These are phyloP conservation scores for Macrobrachium rosenbergii DNA, from an alignment of 1,140 invertebrate species.

Conservation along the genomic window DNA sequence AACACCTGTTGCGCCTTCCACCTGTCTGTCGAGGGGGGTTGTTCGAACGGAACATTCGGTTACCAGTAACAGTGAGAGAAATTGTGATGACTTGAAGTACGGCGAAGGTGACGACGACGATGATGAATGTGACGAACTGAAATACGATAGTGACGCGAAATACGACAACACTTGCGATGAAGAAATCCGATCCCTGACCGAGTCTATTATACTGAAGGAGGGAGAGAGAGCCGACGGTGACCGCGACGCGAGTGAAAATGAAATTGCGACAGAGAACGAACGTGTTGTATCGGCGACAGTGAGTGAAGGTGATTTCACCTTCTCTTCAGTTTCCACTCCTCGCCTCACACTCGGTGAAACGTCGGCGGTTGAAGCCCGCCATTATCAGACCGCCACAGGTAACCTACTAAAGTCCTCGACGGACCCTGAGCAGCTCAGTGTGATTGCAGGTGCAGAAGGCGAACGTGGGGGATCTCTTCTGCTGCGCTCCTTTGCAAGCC, in stretches of 20 bases:
- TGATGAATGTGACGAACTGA: too few relatives aligned
- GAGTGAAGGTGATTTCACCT: conserved; percentile 20
- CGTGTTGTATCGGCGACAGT: neutral
- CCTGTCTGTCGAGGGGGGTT: neutral
- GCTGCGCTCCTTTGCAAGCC: neutral
- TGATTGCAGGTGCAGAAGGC: conserved; percentile 8
- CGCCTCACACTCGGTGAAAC: neutral
- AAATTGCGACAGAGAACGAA: too few relatives aligned
- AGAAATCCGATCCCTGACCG: too few relatives aligned
- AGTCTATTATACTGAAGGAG: neutral
- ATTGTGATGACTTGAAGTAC: too few relatives aligned
- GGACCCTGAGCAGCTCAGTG: conserved; percentile 33
- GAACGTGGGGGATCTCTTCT: conserved; percentile 19
- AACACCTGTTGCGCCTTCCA: neutral
- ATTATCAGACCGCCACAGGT: conserved; percentile 21
- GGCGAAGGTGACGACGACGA: too few relatives aligned
- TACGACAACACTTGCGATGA: too few relatives aligned
- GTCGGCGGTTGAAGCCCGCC: conserved; percentile 40
- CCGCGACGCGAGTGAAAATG: neutral
- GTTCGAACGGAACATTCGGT: neutral
- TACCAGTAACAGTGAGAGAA: too few relatives aligned
- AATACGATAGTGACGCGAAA: too few relatives aligned
- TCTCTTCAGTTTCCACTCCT: neutral
- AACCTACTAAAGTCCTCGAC: conserved; percentile 28
- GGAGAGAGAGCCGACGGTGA: conserved; percentile 1